Evolutionary conservation across 53 echinoderm and acorn worm genomes (phyloP).

Genomic region (Antedon mediterranea): DNA sequence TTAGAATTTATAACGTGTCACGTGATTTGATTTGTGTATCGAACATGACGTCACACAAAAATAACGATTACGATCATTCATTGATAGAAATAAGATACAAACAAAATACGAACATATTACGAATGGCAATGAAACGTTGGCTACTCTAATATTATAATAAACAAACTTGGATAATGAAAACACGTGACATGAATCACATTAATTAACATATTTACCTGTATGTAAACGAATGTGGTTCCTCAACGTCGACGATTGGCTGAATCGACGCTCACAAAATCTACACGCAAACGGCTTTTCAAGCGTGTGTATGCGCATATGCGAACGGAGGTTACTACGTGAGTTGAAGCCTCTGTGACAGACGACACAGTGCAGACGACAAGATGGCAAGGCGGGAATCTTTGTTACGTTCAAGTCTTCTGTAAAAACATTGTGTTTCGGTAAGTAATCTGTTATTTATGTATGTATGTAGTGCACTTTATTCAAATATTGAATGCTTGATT

Average conservation of each 20-base stretch:
- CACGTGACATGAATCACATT: neutral
- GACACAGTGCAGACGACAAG: slow-evolving; percentile 66
- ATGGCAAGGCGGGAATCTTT: slow-evolving; percentile 21
- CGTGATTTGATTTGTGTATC: neutral
- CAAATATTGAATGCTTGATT: too few species aligned
- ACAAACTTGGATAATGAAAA: slow-evolving; percentile 4
- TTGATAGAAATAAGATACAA: too few species aligned
- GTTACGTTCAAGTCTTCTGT: slow-evolving; percentile 15
- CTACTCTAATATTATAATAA: neutral
- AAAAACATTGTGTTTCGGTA: too few species aligned
- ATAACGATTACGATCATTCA: neutral
- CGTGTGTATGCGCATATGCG: slow-evolving; percentile 98
- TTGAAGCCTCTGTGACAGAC: slow-evolving; percentile 91
- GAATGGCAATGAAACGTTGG: neutral
- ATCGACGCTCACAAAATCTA: slow-evolving; percentile 76
- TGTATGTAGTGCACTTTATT: too few species aligned
- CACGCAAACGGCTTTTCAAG: slow-evolving; percentile 91
- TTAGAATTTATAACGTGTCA: neutral
- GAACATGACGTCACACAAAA: neutral
- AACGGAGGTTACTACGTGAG: slow-evolving; percentile 89
- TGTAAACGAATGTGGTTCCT: slow-evolving; percentile 81
- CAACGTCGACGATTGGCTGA: slow-evolving; percentile 95
- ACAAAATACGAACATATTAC: too few species aligned
- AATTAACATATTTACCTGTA: slow-evolving; percentile 38
- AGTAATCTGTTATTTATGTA: too few species aligned